Base-by-base conservation (phyloP, 2,797 vertebrate genomes). In the Typhlichthys eigenmanni region DNA sequence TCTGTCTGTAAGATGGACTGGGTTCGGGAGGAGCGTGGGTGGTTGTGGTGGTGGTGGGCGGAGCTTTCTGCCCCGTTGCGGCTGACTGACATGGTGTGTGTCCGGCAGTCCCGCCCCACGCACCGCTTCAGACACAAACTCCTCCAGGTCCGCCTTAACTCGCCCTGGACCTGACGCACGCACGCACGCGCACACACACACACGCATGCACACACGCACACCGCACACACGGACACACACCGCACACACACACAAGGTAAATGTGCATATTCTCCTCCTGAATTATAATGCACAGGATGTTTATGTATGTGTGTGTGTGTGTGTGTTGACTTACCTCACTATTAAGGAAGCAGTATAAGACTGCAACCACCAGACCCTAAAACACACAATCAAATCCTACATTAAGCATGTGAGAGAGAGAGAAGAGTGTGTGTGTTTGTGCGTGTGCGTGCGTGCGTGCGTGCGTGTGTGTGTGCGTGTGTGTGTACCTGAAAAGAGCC, bases 281-380 rank as follows among this genome's bases (percentile, higher is more conserved):
- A 55, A 17, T 43, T 56, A 32, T 32, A 14, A 45, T 43, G 55
- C 5, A 46, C 11, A 38, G 1, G 13, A 34, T 43, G 17, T 24
- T 17, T 58, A 17, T 47, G n/a, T 58, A 16, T 47, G 17, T 13
- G 24, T 45, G 60, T 45, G 34, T 45, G 34, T 51, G 49, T 38
- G 12, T 19, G 10, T 17, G 24, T 14, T 19, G 48, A 47, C 94
- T 94, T 86, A 97, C 96, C 88, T 98, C 96, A 8, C 93, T 95
- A 87, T 98, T 98, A 66, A 98, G 87, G 86, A 98, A 98, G 73
- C 96, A 98, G 75, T 98, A 98, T 6, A 98, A 90, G 38, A 97
- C 84, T 0, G 95, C 95, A 54, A 98, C 95, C 47, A 95, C 94
- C 46, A 98, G 78, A n/a, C 96, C 96, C 97, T 98, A 55, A 84